A percentile compares a stretch with the other conserved stretches of the same genome.
phyloP scores from a whole-genome alignment of 2,113 vertebrate genomes.

The Cyprinodon tularosa region DNA sequence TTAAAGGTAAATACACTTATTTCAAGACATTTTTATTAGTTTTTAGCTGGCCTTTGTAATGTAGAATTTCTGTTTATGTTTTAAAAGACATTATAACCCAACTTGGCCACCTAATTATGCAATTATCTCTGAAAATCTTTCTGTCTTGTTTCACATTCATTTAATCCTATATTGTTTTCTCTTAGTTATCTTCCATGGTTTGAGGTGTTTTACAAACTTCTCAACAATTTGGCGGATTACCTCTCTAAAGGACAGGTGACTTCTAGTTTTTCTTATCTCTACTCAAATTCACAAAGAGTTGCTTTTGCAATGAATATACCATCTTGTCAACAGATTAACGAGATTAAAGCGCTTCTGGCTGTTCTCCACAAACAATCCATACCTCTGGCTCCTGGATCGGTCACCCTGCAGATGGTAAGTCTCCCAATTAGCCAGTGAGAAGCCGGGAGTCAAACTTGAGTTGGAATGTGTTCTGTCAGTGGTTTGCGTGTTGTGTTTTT shows the following conservation, averaged over 20 bases:
- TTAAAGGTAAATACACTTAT: too few relatives aligned
- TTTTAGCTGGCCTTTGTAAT: too few relatives aligned
- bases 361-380: conserved; percentile 77
- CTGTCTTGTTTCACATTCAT: not conserved
- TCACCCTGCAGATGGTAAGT: conserved; percentile 84
- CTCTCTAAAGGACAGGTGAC: conserved; percentile 86
- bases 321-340: conserved; percentile 74
- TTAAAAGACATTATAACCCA: too few relatives aligned
- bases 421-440: not conserved
- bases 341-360: conserved; percentile 79
- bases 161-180: conserved; percentile 4
- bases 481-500: conserved; percentile 62
- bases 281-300: not conserved
- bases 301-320: not conserved
- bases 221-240: conserved; percentile 88
- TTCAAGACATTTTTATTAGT: too few relatives aligned
- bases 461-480: conserved; percentile 30
- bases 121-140: not conserved
- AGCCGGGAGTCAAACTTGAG: not conserved
- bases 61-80: too few relatives aligned
- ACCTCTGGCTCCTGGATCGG: conserved; percentile 64
- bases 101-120: too few relatives aligned
- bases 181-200: conserved; percentile 90
- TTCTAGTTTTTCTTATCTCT: not conserved
- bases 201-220: conserved; percentile 91